Evolutionary conservation across 2,888 invertebrate genomes (phyloP), one percentile per base, ranked within the genome.

Genomic region (Dugesia japonica): DNA sequence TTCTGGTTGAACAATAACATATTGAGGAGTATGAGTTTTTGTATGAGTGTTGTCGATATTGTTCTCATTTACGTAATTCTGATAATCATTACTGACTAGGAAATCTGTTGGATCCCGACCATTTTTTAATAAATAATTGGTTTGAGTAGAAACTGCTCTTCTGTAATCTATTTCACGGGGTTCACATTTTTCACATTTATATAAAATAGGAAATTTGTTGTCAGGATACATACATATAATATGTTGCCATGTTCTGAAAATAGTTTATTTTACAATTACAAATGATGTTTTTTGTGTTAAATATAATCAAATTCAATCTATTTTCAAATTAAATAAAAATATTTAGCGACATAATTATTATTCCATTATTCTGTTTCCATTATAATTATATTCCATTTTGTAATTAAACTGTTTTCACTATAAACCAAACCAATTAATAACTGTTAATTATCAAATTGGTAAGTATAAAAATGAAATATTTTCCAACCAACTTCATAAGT

Each of bases 241-340:
- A 26, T 75, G 75, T 28, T 75, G 75, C 75, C 75, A 75, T 20
- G 56, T 75, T 23, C 75, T 75, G 26, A 13, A 56, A 56, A 56
- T 31, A n/a, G 13, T 7, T 7, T 31, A 7, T 31, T 31, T 13
- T 31, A 4, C 4, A 4, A 31, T 31, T 31, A n/a, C n/a, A 31
- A 31, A 31, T 31, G 31, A 31, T 31, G 31, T 7, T 7, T 31
- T 31, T 31, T 31, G 4, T 13, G 31, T 31, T 31, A 31, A n/a
- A 13, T 31, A 13, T 7, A 31, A 31, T 7, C 31, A 31, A 31
- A 31, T 31, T 31, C 31, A n/a, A n/a, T n/a, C n/a, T n/a, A n/a
- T n/a, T n/a, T n/a, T n/a, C n/a, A n/a, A n/a, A n/a, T n/a, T n/a
- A n/a, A n/a, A n/a, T n/a, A n/a, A n/a, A n/a, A n/a, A n/a, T n/a